Percentiles rank a stretch among this genome's conserved stretches.
phyloP scores from a whole-genome alignment of 2,888 invertebrate genomes.

The Ligdia adustata region DNA sequence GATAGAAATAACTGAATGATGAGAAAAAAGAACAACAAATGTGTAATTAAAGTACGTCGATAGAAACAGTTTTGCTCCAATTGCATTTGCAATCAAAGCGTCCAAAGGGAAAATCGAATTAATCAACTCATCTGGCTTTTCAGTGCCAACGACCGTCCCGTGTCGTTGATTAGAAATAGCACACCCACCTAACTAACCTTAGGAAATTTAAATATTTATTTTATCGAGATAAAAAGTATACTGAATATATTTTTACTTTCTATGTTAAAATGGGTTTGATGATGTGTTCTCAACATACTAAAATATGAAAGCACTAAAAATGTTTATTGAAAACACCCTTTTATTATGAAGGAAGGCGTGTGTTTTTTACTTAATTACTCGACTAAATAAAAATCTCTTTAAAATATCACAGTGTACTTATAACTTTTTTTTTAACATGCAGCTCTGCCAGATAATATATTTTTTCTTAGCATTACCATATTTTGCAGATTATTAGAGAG shows the following conservation, averaged over 20 bases:
- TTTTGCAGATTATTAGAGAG: not conserved
- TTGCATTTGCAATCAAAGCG: conserved; percentile 69
- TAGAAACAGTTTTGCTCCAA: conserved; percentile 56
- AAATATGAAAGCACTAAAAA: no score
- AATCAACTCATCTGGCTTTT: conserved; percentile 71
- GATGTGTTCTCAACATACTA: no score
- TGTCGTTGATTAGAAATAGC: conserved; percentile 56
- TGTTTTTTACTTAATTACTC: no score
- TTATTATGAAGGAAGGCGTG: no score
- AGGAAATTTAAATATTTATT: no score
- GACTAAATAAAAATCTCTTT: no score
- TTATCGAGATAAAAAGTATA: no score
- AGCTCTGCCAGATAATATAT: not conserved
- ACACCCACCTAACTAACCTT: conserved; percentile 27
- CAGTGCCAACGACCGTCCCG: conserved; percentile 60
- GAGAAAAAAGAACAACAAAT: conserved; percentile 20
- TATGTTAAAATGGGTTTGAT: no score
- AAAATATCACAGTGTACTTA: no score
- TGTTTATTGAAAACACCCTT: no score
- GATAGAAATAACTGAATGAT: not conserved
- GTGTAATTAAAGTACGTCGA: conserved; percentile 44
- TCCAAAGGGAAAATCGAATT: conserved; percentile 71
- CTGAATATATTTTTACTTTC: no score
- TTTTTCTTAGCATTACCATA: not conserved
- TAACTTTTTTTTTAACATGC: no score